Evolutionary conservation across 2,888 invertebrate species (phyloP), one percentile per base, ranked within the genome.

Genomic region (Andrena haemorrhoa): DNA sequence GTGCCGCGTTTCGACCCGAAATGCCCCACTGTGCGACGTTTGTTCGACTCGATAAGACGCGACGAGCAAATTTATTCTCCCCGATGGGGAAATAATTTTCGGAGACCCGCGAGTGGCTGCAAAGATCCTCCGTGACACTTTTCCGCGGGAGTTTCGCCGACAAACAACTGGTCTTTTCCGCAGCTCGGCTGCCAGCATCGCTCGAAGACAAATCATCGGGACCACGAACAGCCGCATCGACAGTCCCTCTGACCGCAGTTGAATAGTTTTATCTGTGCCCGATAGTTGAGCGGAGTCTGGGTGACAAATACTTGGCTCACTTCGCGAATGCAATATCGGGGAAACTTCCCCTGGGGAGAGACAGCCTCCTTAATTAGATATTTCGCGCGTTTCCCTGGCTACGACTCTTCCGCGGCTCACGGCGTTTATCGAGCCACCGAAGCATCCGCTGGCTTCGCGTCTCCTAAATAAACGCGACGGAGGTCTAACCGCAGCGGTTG

Each of bases 261-360:
- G 60, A 75, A 74, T 78, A 78, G 75, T 78, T 78, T 72, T 35
- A 76, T 73, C 64, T 16, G 23, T 3, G 56, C 16, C 20, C 74
- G 65, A 77, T 73, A 73, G 74, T 65, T 33, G 8, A 12, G 49
- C 12, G 29, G 8, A 51, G n/a, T 16, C 12, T 16, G 2, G 4
- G 1, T 20, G 58, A 64, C 64, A 68, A 74, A 78, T 78, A 63
- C 75, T 58, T 75, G 31, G 35, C 47, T 60, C 35, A 6, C 29
- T 53, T 53, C 47, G 35, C 35, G 35, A 29, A 51, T 33, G 73
- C 29, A 23, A 75, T 63, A 56, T 56, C 31, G 56, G 47, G 61
- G 33, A 58, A 23, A 20, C n/a, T 3, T 8, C 23, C 4, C 47
- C 26, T 2, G n/a, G 1, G 53, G n/a, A 56, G 41, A 31, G 29